Evolutionary conservation across 2,113 vertebrate genomes (phyloP).

Genomic region (Circaetus gallicus): DNA sequence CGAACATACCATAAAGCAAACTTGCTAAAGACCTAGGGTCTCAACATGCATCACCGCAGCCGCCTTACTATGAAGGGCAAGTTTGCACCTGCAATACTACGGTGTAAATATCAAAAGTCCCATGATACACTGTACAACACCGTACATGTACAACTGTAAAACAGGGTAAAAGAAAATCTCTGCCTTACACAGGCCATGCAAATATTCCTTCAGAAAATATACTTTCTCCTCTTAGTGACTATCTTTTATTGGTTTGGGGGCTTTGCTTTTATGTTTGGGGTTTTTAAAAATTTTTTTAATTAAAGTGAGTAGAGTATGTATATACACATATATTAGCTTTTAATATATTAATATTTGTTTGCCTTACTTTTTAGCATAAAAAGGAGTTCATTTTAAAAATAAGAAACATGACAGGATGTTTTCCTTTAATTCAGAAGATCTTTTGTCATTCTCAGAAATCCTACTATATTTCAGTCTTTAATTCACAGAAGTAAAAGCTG

Average conservation of each 20-base stretch:
- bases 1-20: neutral
- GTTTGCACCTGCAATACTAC: neutral
- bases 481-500: neutral
- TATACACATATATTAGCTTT: neutral
- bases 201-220: neutral
- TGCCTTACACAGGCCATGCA: neutral
- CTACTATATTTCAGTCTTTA: neutral
- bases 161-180: neutral
- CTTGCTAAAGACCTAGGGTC: neutral
- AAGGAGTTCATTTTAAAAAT: neutral
- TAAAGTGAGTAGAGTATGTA: neutral
- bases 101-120: neutral
- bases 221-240: neutral
- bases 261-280: neutral
- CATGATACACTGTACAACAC: neutral
- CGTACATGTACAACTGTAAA: neutral
- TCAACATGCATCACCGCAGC: accelerated
- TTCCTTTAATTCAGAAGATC: neutral
- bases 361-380: neutral
- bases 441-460: neutral
- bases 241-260: neutral
- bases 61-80: neutral
- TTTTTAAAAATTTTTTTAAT: neutral
- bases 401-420: neutral
- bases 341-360: neutral